These are phyloP conservation scores for Saimiri boliviensis DNA, from an alignment of 2,113 vertebrate species.

Conservation along the genomic window DNA sequence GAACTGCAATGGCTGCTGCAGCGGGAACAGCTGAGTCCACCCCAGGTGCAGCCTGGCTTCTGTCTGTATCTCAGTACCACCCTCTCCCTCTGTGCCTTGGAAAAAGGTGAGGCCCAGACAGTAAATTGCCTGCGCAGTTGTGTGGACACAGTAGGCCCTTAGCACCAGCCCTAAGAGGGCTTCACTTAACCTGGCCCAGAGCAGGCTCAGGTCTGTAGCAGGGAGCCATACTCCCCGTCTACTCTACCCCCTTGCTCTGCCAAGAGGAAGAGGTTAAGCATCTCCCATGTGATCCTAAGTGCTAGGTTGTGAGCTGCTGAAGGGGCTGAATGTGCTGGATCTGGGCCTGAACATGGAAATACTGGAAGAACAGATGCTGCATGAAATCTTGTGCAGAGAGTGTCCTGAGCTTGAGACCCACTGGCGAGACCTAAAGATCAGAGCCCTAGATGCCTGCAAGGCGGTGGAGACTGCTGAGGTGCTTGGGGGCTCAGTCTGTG, in stretches of 20 bases:
- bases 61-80: conserved; percentile 86
- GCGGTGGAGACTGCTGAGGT: conserved; percentile 75
- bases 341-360: conserved; percentile 83
- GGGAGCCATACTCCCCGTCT: not conserved
- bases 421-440: conserved; percentile 74
- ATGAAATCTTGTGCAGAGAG: conserved; percentile 83
- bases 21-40: conserved; percentile 44
- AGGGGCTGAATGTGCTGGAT: conserved; percentile 85
- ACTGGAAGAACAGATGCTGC: conserved; percentile 86
- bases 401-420: conserved; percentile 78
- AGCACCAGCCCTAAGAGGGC: not conserved
- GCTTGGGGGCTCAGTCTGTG: not conserved
- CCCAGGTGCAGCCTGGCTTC: conserved; percentile 78
- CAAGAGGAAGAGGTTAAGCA: not conserved
- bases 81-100: conserved; percentile 81
- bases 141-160: not conserved
- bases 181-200: not conserved
- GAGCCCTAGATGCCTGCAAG: conserved; percentile 77
- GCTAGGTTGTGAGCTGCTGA: conserved; percentile 83
- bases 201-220: not conserved
- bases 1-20: conserved; percentile 70
- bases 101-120: conserved; percentile 79
- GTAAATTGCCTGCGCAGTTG: not conserved
- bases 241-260: not conserved
- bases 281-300: conserved; percentile 77